phyloP scores from a whole-genome alignment of 2,888 invertebrate genomes.

The Dryococelus australis region DNA sequence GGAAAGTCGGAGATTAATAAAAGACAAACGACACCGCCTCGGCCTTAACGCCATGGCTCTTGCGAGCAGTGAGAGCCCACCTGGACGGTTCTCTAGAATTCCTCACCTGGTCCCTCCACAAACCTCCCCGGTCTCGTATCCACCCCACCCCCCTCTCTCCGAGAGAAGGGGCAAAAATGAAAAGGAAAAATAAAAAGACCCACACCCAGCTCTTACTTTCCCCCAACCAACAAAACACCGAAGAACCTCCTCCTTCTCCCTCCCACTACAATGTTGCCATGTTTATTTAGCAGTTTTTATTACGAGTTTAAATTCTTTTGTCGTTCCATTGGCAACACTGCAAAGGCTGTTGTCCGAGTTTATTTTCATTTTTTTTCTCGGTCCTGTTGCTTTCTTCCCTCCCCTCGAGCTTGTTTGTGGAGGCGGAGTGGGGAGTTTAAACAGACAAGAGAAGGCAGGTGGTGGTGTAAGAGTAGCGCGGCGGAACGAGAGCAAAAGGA shows the following conservation, averaged over 20 bases:
- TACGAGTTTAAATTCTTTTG: slow-evolving; percentile 29
- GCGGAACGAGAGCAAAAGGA: not conserved
- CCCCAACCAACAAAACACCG: slow-evolving; percentile 13
- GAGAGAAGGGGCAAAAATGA: not conserved
- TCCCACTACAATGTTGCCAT: slow-evolving; percentile 22
- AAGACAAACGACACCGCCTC: slow-evolving; percentile 28
- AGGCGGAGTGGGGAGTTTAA: slow-evolving; percentile 17
- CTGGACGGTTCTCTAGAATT: slow-evolving; percentile 12
- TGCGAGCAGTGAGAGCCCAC: not conserved
- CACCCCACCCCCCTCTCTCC: not conserved
- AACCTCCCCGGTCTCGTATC: too few relatives aligned
- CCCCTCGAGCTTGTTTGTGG: not conserved
- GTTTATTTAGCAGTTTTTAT: slow-evolving; percentile 24
- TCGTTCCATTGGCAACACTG: slow-evolving; percentile 25
- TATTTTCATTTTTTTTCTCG: slow-evolving; percentile 16
- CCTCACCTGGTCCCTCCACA: slow-evolving; percentile 17
- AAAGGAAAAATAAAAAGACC: slow-evolving; percentile 8
- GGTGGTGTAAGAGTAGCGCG: not conserved
- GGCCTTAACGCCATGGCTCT: not conserved
- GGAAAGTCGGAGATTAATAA: slow-evolving; percentile 18
- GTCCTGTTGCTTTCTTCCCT: not conserved
- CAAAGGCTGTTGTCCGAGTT: slow-evolving; percentile 29
- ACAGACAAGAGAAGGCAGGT: slow-evolving; percentile 12
- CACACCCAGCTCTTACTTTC: not conserved
- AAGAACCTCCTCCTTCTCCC: not conserved